Percentiles rank a stretch among this genome's conserved stretches.
Conservation (phyloP, 1,140 invertebrate genomes). For the Palaemon carinicauda region DNA sequence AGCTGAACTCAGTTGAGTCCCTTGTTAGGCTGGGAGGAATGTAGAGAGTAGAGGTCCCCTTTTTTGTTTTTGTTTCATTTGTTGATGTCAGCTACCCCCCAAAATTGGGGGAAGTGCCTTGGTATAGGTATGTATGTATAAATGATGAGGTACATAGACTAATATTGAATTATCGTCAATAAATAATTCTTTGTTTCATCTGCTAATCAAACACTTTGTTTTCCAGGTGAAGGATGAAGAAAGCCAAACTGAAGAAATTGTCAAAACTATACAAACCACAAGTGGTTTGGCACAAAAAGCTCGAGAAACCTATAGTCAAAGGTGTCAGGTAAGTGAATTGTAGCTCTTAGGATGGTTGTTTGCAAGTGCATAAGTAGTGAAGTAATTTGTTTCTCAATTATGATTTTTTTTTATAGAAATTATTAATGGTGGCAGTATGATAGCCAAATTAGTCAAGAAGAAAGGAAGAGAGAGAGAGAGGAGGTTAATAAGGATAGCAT, state of each 20-base stretch:
- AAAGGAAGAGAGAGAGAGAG: neutral
- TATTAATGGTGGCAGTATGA: neutral
- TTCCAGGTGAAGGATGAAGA: constrained; percentile 89
- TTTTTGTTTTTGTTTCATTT: too few species aligned
- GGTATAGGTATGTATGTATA: too few species aligned
- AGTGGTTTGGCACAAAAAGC: constrained; percentile 87
- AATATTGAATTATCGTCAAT: too few species aligned
- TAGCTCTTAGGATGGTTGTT: neutral
- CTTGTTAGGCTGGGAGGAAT: too few species aligned
- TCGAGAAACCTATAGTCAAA: constrained; percentile 86
- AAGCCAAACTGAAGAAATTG: constrained; percentile 86
- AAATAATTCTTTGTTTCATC: too few species aligned
- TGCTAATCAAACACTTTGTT: neutral
- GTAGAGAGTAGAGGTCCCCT: too few species aligned
- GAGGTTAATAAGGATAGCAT: neutral
- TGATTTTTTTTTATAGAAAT: too few species aligned
- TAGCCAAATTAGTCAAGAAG: neutral
- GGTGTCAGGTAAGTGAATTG: constrained; percentile 62
- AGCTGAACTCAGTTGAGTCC: too few species aligned
- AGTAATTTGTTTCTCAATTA: too few species aligned
- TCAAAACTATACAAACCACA: constrained; percentile 86
- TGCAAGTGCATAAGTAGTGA: neutral
- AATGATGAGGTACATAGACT: too few species aligned
- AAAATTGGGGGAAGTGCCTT: too few species aligned
- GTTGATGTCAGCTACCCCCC: too few species aligned